Base-by-base conservation (phyloP, 2,797 vertebrate genomes). In the Rhynchonycteris naso region DNA sequence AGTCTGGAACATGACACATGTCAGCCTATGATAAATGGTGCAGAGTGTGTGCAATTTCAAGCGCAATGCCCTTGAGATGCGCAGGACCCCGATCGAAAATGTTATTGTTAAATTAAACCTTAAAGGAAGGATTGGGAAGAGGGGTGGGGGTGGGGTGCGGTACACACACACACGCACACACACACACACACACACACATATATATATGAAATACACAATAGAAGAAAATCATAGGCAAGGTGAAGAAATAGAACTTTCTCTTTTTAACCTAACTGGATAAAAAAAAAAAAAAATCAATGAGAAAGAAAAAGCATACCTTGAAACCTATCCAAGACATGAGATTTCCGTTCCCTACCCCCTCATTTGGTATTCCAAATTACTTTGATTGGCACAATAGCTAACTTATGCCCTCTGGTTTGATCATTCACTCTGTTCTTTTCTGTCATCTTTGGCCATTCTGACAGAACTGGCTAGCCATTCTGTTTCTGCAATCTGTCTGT, bases 31-130 rank as follows among this genome's bases (percentile, higher is more conserved):
- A 99, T 99, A 99, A 99, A 99, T 99, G 99, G 99, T 99, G 99
- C 99, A 98, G 99, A 99, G 99, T 99, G 99, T 99, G 99, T 99
- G 99, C 99, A 99, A 99, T 99, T 99, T 99, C 99, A 99, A 99
- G 99, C 98, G 99, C 99, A 99, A 99, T 99, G 99, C 99, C 99
- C 99, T 99, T 99, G 99, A 99, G 99, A 99, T 99, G 99, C 98
- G 98, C 99, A 98, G 99, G 99, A 99, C 99, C 99, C 98, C 98
- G 99, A 99, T 99, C 99, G 99, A 99, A 99, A 99, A 99, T 99
- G 99, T 99, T 99, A 99, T 99, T 99, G 99, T 99, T 99, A 99
- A 99, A 99, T 99, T 99, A 99, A 99, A 99, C 99, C 99, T 99
- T 99, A 99, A 99, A 99, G 98, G 98, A 98, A 98, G 98, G 98